phyloP scores from a whole-genome alignment of 2,113 vertebrate genomes.

The Paramormyrops kingsleyae region DNA sequence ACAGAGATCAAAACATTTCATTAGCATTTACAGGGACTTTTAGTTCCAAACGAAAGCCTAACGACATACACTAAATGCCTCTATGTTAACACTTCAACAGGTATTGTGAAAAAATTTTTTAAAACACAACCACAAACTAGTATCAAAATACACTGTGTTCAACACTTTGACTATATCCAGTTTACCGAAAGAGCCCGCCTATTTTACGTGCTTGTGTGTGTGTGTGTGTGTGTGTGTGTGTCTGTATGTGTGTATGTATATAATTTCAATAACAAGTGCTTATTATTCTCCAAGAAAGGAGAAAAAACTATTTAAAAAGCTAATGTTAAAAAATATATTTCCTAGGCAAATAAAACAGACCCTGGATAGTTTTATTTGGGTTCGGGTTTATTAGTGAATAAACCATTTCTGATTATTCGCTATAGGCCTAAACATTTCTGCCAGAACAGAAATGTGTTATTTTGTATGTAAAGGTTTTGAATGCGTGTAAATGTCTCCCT shows the following conservation, averaged over 20 bases:
- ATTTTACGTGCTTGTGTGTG: not conserved
- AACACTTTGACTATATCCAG: slow-evolving; percentile 5
- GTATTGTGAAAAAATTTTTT: not conserved
- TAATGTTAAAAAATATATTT: not conserved
- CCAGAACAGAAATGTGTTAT: not conserved
- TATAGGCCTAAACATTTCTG: not conserved
- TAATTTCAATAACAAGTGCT: slow-evolving; percentile 23
- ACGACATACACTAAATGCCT: not conserved
- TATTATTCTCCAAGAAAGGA: not conserved
- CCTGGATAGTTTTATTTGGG: not conserved
- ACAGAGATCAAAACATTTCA: slow-evolving; percentile 14
- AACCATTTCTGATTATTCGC: not conserved
- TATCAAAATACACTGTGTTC: not conserved
- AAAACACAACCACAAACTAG: not conserved
- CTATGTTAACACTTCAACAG: not conserved
- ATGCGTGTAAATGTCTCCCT: not conserved
- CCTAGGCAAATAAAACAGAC: not conserved
- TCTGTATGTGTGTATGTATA: not conserved
- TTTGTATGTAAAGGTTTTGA: not conserved
- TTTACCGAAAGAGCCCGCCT: not conserved
- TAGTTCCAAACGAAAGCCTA: not conserved
- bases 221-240: not conserved
- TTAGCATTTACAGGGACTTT: slow-evolving; percentile 3
- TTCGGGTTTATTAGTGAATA: not conserved
- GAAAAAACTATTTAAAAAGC: not conserved